phyloP scores from a whole-genome alignment of 2,113 vertebrate genomes.

The Indri indri region DNA sequence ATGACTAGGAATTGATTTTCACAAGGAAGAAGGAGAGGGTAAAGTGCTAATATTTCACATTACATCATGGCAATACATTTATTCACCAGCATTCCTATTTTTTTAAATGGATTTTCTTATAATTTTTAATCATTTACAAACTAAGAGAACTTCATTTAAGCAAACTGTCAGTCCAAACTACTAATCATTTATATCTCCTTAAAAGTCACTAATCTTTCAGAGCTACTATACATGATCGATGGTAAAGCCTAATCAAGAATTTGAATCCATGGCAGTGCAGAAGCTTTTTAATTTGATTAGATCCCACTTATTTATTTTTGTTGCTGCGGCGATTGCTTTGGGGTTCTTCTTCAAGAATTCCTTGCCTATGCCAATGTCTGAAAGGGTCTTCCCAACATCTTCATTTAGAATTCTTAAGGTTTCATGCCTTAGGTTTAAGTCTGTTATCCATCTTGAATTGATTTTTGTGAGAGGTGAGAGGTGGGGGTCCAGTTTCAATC shows the following conservation, averaged over 20 bases:
- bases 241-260: not conserved
- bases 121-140: slow-evolving; percentile 29
- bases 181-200: not conserved
- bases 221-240: not conserved
- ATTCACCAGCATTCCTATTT: not conserved
- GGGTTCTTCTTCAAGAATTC: no score
- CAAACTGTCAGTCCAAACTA: not conserved
- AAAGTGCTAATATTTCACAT: not conserved
- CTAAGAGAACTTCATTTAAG: slow-evolving; percentile 13
- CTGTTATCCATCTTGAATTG: no score
- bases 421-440: no score
- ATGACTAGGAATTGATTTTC: not conserved
- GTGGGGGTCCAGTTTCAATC: no score
- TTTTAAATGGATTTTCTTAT: not conserved
- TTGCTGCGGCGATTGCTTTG: no score
- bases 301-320: no score
- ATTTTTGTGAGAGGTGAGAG: no score
- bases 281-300: no score
- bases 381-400: no score
- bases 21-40: not conserved
- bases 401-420: no score
- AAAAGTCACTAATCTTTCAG: not conserved
- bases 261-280: no score
- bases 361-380: no score
- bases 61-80: not conserved